Percentiles rank a stretch among this genome's conserved stretches.
phyloP scores from a whole-genome alignment of 2,888 invertebrate genomes.

The Folsomia manolachei region DNA sequence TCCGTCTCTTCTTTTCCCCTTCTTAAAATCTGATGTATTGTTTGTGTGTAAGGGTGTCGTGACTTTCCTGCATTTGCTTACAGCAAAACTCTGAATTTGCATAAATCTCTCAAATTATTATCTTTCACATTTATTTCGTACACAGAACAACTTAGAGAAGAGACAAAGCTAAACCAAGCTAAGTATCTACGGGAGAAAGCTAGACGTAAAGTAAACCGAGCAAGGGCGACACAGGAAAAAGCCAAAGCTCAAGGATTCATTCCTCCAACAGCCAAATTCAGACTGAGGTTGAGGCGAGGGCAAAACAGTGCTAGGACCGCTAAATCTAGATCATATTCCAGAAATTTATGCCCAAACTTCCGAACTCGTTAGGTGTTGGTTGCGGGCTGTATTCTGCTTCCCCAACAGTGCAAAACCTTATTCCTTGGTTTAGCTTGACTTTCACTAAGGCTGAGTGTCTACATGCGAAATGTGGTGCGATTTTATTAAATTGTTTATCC shows the following conservation, averaged over 20 bases:
- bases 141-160: not conserved
- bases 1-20: too few species aligned
- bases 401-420: not conserved
- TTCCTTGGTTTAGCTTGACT: too few species aligned
- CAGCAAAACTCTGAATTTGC: not conserved
- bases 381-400: too few species aligned
- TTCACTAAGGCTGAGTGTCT: too few species aligned
- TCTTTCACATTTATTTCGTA: constrained; percentile 10
- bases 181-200: too few species aligned
- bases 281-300: not conserved
- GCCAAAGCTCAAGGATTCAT: not conserved
- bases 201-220: not conserved
- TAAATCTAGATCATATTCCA: constrained; percentile 5
- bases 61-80: too few species aligned
- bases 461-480: not conserved
- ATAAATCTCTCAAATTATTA: constrained; percentile 10
- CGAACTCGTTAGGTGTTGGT: not conserved
- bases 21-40: not conserved
- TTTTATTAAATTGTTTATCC: constrained; percentile 8
- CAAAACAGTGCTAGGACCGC: not conserved
- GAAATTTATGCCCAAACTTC: constrained; percentile 3
- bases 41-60: too few species aligned
- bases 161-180: too few species aligned
- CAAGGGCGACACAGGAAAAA: not conserved
- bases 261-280: too few species aligned